A percentile compares a stretch with the other conserved stretches of the same genome.
Conservation (phyloP, 2,113 vertebrate genomes). For the Danionella cerebrum region DNA sequence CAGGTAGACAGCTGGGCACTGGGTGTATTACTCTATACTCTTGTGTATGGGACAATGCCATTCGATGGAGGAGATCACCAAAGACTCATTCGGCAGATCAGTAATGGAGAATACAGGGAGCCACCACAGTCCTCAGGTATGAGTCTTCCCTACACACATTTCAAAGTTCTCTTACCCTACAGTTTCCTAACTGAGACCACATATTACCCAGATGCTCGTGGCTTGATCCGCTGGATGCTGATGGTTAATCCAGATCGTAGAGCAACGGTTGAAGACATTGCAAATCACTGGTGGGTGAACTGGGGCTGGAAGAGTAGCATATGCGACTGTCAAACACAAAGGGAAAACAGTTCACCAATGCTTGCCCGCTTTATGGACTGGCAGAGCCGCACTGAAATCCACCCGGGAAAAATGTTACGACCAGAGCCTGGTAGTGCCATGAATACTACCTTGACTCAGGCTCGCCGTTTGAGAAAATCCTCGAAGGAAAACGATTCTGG, state of each 20-base stretch:
- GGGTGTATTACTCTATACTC: constrained; percentile 92
- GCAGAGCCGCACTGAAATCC: constrained; percentile 76
- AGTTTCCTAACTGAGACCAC: not conserved
- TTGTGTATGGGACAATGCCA: constrained; percentile 97
- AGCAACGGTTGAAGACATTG: constrained; percentile 94
- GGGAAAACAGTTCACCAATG: constrained; percentile 79
- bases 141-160: not conserved
- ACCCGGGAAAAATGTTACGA: constrained; percentile 41
- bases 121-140: constrained; percentile 95
- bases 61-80: constrained; percentile 97
- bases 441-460: constrained; percentile 58
- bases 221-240: constrained; percentile 97
- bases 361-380: constrained; percentile 90
- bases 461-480: constrained; percentile 83
- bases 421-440: constrained; percentile 47
- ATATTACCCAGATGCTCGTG: constrained; percentile 78
- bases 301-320: constrained; percentile 97
- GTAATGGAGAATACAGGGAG: constrained; percentile 95
- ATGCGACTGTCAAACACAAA: constrained; percentile 86
- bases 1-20: constrained; percentile 99
- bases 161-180: not conserved
- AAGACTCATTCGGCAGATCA: constrained; percentile 97
- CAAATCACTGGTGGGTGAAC: constrained; percentile 99
- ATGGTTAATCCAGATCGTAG: constrained; percentile 97
- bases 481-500: constrained; percentile 87